These are phyloP conservation scores for Micropoecilia bifurca DNA, from an alignment of 2,797 vertebrate genomes.

Conservation along the genomic window DNA sequence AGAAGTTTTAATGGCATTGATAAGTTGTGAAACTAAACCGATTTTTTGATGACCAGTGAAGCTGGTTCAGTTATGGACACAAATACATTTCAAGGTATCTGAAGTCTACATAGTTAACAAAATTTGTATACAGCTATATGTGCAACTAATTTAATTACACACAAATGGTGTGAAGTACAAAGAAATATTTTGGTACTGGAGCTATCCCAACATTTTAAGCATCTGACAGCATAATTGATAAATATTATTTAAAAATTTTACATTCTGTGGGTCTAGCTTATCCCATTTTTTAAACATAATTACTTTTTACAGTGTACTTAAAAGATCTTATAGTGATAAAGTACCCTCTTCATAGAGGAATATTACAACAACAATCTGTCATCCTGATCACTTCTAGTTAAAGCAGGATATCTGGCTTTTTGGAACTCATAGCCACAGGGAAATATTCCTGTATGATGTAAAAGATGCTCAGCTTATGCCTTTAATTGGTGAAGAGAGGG, in stretches of 20 bases:
- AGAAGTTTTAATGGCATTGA: not conserved
- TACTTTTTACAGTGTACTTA: constrained; percentile 2
- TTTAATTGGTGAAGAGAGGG: constrained; percentile 33
- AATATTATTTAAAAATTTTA: not conserved
- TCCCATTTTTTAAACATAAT: not conserved
- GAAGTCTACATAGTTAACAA: not conserved
- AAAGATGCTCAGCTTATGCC: constrained; percentile 7
- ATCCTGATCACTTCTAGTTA: constrained; percentile 2
- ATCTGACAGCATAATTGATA: not conserved
- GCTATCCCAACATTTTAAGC: not conserved
- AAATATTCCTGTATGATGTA: constrained; percentile 7
- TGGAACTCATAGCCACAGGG: not conserved
- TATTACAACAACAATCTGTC: not conserved
- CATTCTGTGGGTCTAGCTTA: not conserved
- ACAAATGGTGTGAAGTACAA: not conserved
- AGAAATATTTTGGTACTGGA: not conserved
- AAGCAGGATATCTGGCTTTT: constrained; percentile 2
- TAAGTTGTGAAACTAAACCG: not conserved
- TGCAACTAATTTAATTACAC: not conserved
- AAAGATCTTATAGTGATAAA: not conserved
- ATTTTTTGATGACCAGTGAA: not conserved
- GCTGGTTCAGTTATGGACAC: not conserved
- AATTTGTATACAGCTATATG: not conserved
- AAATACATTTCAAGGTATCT: not conserved
- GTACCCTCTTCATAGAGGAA: not conserved